These are phyloP conservation scores for Dicaeum eximium DNA, from an alignment of 2,113 vertebrate genomes.

Conservation along the genomic window DNA sequence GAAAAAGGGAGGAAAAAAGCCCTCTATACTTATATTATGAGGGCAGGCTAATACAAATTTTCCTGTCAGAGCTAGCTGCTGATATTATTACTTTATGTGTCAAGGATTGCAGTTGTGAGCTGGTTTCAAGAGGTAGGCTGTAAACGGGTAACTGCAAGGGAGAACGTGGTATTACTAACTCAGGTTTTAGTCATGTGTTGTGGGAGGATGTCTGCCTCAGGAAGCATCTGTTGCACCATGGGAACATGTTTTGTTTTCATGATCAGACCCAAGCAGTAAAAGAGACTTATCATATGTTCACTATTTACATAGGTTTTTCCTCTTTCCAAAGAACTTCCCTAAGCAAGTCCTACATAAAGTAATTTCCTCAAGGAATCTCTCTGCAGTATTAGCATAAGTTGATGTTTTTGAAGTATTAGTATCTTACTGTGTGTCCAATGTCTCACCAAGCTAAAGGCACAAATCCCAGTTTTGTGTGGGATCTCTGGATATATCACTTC, in stretches of 20 bases:
- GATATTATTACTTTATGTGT: background rate
- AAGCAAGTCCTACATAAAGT: background rate
- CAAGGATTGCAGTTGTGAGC: background rate
- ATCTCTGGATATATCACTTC: background rate
- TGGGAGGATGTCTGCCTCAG: slow-evolving; percentile 4
- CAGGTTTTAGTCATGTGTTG: background rate
- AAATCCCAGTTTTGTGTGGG: background rate
- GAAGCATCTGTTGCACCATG: slow-evolving; percentile 22
- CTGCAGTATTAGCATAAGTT: background rate
- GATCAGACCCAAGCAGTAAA: background rate
- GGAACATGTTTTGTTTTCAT: background rate
- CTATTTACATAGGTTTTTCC: background rate
- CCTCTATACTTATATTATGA: background rate
- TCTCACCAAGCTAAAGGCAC: background rate
- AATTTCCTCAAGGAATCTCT: background rate
- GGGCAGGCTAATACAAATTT: background rate
- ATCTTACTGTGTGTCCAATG: background rate
- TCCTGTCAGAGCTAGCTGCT: background rate
- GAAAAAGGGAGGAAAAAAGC: background rate
- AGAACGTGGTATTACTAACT: fast-evolving
- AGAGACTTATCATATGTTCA: background rate
- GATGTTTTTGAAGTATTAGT: background rate
- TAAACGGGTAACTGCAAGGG: background rate
- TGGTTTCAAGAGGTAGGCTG: background rate
- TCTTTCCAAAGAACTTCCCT: background rate